Evolutionary conservation across 1,140 invertebrate genomes (phyloP), one percentile per base, ranked within the genome.

Genomic region (Caligus rogercresseyi): DNA sequence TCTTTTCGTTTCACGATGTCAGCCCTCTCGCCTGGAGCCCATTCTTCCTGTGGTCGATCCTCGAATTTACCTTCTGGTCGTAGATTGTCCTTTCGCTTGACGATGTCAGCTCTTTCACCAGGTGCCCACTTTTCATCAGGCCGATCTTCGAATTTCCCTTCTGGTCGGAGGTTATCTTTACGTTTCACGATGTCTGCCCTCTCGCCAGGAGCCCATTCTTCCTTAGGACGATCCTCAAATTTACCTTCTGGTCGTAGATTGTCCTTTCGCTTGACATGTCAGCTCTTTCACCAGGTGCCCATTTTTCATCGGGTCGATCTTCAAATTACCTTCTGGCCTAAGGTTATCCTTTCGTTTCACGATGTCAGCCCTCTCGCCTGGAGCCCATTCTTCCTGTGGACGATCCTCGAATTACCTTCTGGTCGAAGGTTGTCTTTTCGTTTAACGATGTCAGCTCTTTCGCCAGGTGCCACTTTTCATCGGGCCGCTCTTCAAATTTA

Each of bases 301-400:
- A 63, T 21, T 54, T 53, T 13, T 24, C 21, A 24, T 16, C 24
- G 1, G 24, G 52, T 43, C 63, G 57, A 3, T 60, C 65, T 16
- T 63, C 65, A 54, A 84, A 69, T 81, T 78, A 16, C 83, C 82
- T 69, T 84, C 82, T 2, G 81, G 77, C 3, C 70, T 70, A 1
- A 85, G 68, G 67, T 78, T 76, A 60, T 78, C 76, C 65, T 72
- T 66, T 65, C 78, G 69, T 63, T 67, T 69, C 15, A 73, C 71
- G 20, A 75, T 66, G 2, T 71, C 66, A 1, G 71, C 73, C 65
- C 31, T 67, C 26, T 23, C 70, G 70, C 4, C 71, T 69, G 4
- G 77, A 74, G 59, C 74, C 71, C 3, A 78, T 79, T 24, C 55
- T 56, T 65, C 66, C 65, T 14, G 69, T 78, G 74, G 0, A 74